Evolutionary conservation across 2,888 invertebrate genomes (phyloP).

Genomic region (Dioctria linearis): DNA sequence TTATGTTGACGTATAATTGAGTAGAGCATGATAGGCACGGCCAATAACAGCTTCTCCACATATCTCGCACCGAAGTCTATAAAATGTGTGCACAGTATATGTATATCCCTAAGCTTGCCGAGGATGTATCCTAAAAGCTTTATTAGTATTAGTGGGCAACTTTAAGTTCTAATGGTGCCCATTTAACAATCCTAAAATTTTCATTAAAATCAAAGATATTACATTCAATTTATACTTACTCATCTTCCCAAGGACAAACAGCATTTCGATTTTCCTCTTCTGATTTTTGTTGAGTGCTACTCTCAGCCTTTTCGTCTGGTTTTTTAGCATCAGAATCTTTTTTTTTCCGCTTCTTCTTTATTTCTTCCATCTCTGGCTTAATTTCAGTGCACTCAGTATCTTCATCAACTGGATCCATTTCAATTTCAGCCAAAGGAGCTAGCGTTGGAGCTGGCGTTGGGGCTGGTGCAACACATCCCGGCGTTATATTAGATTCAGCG

Average conservation of each 20-base stretch:
- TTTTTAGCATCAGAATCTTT: slow-evolving; percentile 65
- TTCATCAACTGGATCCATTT: slow-evolving; percentile 79
- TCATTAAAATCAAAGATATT: neutral
- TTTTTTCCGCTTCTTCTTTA: slow-evolving; percentile 65
- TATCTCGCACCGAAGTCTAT: too few species aligned
- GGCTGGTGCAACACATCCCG: slow-evolving; percentile 67
- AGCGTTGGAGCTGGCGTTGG: slow-evolving; percentile 71
- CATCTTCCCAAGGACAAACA: slow-evolving; percentile 96
- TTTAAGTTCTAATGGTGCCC: too few species aligned
- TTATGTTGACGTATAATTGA: too few species aligned
- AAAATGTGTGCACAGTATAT: too few species aligned
- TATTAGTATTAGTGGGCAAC: too few species aligned
- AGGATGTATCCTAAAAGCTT: too few species aligned
- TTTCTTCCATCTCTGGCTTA: slow-evolving; percentile 67
- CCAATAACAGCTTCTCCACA: too few species aligned
- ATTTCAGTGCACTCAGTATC: slow-evolving; percentile 72
- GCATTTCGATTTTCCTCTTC: slow-evolving; percentile 78
- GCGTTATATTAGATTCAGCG: slow-evolving; percentile 62
- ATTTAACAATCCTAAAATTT: neutral
- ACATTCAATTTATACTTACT: slow-evolving; percentile 77
- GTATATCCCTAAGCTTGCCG: too few species aligned
- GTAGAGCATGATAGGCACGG: too few species aligned
- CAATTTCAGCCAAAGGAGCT: slow-evolving; percentile 80
- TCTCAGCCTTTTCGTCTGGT: slow-evolving; percentile 60
- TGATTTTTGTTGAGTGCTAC: slow-evolving; percentile 51